Conservation (phyloP, 1,140 invertebrate genomes). For the Drosophila mayri region DNA sequence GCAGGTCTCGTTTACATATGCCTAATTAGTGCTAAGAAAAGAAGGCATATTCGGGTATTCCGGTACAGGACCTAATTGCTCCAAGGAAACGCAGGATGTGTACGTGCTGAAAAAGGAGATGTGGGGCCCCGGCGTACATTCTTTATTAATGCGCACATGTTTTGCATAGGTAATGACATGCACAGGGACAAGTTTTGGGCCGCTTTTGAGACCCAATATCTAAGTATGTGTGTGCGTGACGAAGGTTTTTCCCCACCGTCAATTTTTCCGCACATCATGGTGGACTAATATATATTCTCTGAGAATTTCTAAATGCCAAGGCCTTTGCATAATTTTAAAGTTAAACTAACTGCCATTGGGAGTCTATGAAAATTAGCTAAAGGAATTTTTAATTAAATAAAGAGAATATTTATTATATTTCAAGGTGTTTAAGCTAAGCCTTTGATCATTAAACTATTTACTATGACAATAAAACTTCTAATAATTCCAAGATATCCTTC, state of each 20-base stretch:
- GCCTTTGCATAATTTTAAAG: background rate
- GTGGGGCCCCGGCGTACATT: slow-evolving; percentile 48
- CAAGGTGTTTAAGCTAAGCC: no score
- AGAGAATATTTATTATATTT: background rate
- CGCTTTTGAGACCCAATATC: slow-evolving; percentile 58
- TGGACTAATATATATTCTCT: slow-evolving; percentile 20
- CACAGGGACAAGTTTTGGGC: slow-evolving; percentile 39
- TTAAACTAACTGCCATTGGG: background rate
- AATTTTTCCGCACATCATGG: slow-evolving; percentile 29
- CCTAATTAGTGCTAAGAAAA: slow-evolving; percentile 44
- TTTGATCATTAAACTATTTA: no score
- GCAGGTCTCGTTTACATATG: slow-evolving; percentile 33
- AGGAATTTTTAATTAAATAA: background rate
- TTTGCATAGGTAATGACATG: slow-evolving; percentile 73
- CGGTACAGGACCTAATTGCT: slow-evolving; percentile 37
- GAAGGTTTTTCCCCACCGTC: slow-evolving; percentile 32
- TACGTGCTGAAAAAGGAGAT: slow-evolving; percentile 22
- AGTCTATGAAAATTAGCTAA: background rate
- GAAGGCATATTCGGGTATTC: slow-evolving; percentile 38
- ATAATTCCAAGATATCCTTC: background rate
- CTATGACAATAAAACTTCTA: no score
- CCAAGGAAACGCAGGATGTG: slow-evolving; percentile 21
- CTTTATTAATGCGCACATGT: slow-evolving; percentile 80
- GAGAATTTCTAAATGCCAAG: slow-evolving; percentile 20
- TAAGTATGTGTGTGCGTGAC: slow-evolving; percentile 56